phyloP scores from a whole-genome alignment of 2,113 vertebrate genomes.

The Psammodynastes pulverulentus region DNA sequence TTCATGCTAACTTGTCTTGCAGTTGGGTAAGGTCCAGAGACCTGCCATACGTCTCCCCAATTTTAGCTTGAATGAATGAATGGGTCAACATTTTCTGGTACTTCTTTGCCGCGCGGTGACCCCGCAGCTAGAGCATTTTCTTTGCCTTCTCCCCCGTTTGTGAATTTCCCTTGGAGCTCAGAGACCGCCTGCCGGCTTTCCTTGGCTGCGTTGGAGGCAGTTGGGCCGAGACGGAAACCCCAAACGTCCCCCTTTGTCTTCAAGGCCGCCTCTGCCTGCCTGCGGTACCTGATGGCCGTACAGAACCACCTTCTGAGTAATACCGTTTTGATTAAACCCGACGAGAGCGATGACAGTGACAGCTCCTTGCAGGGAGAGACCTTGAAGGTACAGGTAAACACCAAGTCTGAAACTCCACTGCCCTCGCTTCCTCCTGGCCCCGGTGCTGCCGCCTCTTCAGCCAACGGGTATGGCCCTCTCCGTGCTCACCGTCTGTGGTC shows the following conservation, averaged over 20 bases:
- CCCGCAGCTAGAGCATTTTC: not conserved
- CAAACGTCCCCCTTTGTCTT: conserved; percentile 66
- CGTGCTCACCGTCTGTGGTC: conserved; percentile 8
- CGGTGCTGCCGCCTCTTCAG: conserved; percentile 29
- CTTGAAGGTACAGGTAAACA: conserved; percentile 99
- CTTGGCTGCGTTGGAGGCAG: conserved; percentile 4
- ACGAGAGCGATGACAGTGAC: conserved; percentile 97
- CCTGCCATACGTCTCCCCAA: not conserved
- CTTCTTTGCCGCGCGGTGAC: not conserved
- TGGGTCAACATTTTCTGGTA: too few species aligned
- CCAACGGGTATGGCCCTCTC: conserved; percentile 27
- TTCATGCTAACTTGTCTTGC: not conserved
- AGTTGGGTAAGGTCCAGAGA: not conserved
- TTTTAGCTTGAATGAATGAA: not conserved
- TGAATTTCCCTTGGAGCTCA: not conserved
- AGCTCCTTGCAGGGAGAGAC: conserved; percentile 99
- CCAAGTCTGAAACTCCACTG: conserved; percentile 81
- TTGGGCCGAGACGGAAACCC: conserved; percentile 59
- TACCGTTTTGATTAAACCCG: conserved; percentile 93
- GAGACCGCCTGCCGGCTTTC: conserved; percentile 35
- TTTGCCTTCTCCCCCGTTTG: not conserved
- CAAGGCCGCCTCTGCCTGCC: conserved; percentile 94
- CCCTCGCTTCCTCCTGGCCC: conserved; percentile 47
- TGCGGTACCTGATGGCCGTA: conserved; percentile 98
- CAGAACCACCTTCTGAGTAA: conserved; percentile 99